These are phyloP conservation scores for Neosilurus mollespiculum DNA, from an alignment of 2,797 vertebrate genomes.

Conservation along the genomic window DNA sequence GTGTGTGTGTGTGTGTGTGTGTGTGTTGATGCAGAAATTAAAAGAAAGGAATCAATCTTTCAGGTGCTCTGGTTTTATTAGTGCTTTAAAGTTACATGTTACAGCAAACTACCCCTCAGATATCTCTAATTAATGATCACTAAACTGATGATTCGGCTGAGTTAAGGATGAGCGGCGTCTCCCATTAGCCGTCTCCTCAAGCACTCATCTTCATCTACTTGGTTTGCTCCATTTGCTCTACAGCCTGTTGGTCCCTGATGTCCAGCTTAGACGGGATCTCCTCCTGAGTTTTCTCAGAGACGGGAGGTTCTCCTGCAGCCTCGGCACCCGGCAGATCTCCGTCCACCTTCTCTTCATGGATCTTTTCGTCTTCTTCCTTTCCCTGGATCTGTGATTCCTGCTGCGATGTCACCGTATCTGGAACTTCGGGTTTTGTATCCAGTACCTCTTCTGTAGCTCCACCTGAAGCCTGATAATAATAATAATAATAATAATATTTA, in stretches of 20 bases:
- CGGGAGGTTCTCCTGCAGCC: conserved; percentile 48
- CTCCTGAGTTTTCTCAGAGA: conserved; percentile 42
- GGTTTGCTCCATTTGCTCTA: conserved; percentile 51
- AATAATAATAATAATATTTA: too few relatives aligned
- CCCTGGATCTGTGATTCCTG: conserved; percentile 52
- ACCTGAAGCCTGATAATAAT: conserved; percentile 1
- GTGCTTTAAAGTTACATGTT: conserved; percentile 38
- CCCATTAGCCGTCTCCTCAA: not conserved
- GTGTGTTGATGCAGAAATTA: not conserved
- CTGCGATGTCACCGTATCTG: conserved; percentile 41
- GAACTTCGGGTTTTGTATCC: conserved; percentile 34
- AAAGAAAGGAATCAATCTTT: not conserved
- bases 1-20: too few relatives aligned
- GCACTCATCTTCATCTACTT: conserved; percentile 45
- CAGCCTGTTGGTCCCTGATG: conserved; percentile 35
- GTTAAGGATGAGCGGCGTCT: conserved; percentile 9
- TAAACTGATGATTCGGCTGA: not conserved
- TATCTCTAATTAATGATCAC: not conserved
- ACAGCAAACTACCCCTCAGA: conserved; percentile 32
- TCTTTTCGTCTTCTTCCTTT: conserved; percentile 42
- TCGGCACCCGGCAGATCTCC: conserved; percentile 40
- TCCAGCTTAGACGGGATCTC: conserved; percentile 56
- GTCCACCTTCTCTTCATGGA: conserved; percentile 36
- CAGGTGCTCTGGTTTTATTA: conserved; percentile 50
- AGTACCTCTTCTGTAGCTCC: conserved; percentile 30